Percentiles rank a stretch among this genome's conserved stretches.
Evolutionary conservation across 2,797 vertebrate species (phyloP).

Genomic region (Gadopsis bispinosus): DNA sequence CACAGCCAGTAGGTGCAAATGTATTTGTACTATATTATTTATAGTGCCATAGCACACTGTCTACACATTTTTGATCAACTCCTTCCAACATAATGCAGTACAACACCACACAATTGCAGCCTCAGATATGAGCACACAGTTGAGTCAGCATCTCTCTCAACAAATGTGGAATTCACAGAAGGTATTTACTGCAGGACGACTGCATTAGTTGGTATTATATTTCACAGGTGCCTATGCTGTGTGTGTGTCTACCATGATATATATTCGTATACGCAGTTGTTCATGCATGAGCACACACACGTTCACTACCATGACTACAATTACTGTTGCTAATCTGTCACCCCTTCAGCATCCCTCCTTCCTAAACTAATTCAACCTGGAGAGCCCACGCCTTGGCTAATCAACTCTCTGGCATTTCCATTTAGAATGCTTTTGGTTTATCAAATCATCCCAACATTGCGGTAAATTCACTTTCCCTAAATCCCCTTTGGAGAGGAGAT

Average conservation of each 20-base stretch:
- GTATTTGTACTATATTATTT: neutral
- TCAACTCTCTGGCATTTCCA: conserved; percentile 61
- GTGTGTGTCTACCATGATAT: conserved; percentile 1
- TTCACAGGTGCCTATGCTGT: neutral
- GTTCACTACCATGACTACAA: conserved; percentile 28
- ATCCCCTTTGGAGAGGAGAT: conserved; percentile 78
- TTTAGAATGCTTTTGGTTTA: conserved; percentile 78
- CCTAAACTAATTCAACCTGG: conserved; percentile 67
- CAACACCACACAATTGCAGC: neutral
- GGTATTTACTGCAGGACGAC: conserved; percentile 10
- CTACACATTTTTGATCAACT: neutral
- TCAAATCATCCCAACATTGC: conserved; percentile 84
- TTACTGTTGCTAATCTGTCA: conserved; percentile 32
- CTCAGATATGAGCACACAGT: neutral
- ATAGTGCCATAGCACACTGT: neutral
- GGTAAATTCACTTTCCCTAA: conserved; percentile 77
- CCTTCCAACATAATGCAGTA: neutral
- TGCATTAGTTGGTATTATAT: conserved; percentile 14
- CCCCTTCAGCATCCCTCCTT: conserved; percentile 47
- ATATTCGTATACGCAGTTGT: conserved; percentile 5
- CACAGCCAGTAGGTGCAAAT: neutral
- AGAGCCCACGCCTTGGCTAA: conserved; percentile 39
- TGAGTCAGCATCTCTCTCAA: conserved; percentile 1
- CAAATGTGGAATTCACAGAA: neutral
- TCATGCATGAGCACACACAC: conserved; percentile 14